Percentiles rank a stretch among this genome's conserved stretches.
Evolutionary conservation across 2,797 vertebrate genomes (phyloP).

Genomic region (Ciconia nigra): DNA sequence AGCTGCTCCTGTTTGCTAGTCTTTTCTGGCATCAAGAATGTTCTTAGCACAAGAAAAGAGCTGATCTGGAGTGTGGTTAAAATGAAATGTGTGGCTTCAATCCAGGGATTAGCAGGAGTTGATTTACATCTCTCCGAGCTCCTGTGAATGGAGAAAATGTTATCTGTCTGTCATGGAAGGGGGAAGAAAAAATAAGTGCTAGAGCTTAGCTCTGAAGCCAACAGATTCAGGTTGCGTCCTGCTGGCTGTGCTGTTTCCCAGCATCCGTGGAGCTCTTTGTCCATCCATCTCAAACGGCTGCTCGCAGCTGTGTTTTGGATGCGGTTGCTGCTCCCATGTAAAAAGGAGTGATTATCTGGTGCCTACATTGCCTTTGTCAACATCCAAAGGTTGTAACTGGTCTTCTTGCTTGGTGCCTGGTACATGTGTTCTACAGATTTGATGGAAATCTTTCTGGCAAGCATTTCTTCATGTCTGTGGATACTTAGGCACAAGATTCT

Average conservation of each 20-base stretch:
- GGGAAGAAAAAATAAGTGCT: not conserved
- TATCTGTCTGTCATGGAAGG: not conserved
- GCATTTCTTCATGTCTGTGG: not conserved
- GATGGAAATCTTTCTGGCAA: not conserved
- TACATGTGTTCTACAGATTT: not conserved
- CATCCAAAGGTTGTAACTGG: not conserved
- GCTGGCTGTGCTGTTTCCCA: slow-evolving; percentile 30
- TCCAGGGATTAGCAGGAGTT: not conserved
- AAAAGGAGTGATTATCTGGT: not conserved
- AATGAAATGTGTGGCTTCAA: not conserved
- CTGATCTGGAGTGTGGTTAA: not conserved
- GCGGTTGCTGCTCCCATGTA: not conserved
- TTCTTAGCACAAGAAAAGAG: not conserved
- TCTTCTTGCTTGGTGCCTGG: not conserved
- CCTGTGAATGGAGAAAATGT: not conserved
- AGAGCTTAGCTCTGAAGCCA: not conserved
- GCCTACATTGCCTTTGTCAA: not conserved
- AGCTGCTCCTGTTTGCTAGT: not conserved
- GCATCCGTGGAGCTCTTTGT: not conserved
- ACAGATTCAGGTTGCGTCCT: not conserved
- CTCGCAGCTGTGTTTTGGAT: slow-evolving; percentile 23
- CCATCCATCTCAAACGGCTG: not conserved
- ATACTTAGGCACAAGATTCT: not conserved
- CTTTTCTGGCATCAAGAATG: not conserved
- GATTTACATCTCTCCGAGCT: not conserved